These are phyloP conservation scores for Sylvietta virens DNA, from an alignment of 2,113 vertebrate genomes.

Conservation along the genomic window DNA sequence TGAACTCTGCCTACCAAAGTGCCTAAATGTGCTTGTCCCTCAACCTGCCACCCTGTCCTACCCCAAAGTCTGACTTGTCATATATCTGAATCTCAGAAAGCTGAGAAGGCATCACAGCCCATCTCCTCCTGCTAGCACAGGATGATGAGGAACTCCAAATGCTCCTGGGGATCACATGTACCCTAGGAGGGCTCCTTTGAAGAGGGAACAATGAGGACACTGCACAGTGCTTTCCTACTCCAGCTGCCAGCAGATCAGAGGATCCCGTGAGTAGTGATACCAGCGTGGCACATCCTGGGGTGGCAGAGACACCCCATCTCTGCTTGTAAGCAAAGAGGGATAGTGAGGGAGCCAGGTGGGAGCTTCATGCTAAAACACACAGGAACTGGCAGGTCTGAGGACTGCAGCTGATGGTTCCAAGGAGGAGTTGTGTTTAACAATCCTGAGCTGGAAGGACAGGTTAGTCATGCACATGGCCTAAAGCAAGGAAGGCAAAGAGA, in stretches of 20 bases:
- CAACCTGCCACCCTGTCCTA: accelerated
- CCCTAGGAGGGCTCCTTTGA: background rate
- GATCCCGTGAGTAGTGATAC: background rate
- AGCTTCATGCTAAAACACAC: background rate
- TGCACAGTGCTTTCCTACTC: background rate
- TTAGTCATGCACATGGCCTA: background rate
- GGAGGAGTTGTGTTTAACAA: background rate
- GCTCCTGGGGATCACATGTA: background rate
- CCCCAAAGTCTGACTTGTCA: background rate
- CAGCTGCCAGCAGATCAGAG: background rate
- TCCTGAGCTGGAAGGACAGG: conserved; percentile 11
- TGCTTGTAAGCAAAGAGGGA: background rate
- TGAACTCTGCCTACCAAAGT: background rate
- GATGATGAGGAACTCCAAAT: background rate
- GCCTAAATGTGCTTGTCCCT: background rate
- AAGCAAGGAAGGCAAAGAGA: conserved; percentile 19
- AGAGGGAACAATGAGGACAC: background rate
- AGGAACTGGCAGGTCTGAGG: background rate
- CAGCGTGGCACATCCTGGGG: background rate
- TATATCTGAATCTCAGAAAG: background rate
- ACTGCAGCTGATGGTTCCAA: background rate
- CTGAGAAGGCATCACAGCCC: background rate
- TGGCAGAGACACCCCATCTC: background rate
- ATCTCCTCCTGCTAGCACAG: background rate
- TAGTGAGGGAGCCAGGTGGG: background rate